phyloP scores from a whole-genome alignment of 2,888 invertebrate species.

The Brenthis daphne region DNA sequence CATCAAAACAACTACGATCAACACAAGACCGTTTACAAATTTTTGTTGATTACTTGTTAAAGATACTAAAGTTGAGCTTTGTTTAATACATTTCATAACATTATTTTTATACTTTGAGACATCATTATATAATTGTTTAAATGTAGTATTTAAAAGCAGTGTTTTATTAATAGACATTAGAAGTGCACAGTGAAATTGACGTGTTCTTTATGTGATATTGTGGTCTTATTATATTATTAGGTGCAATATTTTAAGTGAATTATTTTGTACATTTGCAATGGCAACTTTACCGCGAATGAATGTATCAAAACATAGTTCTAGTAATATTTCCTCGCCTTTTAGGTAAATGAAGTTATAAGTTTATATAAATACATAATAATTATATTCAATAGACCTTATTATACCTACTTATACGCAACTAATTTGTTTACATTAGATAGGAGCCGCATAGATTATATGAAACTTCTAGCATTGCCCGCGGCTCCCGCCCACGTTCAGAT shows the following conservation, averaged over 20 bases:
- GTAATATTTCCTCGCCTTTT: slow-evolving; percentile 66
- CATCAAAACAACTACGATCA: slow-evolving; percentile 46
- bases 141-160: not conserved
- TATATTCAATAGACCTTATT: not conserved
- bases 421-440: too few species aligned
- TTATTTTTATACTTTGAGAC: not conserved
- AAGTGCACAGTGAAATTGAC: slow-evolving; percentile 46
- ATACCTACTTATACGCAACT: not conserved
- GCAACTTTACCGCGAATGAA: slow-evolving; percentile 75
- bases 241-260: slow-evolving; percentile 20
- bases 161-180: slow-evolving; percentile 42
- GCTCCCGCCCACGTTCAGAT: too few species aligned
- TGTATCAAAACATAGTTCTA: slow-evolving; percentile 62
- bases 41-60: slow-evolving; percentile 42
- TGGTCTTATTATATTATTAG: slow-evolving; percentile 38
- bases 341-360: slow-evolving; percentile 52
- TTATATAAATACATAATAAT: not conserved
- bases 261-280: slow-evolving; percentile 49
- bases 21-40: slow-evolving; percentile 49
- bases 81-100: not conserved
- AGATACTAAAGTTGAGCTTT: not conserved
- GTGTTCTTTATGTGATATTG: slow-evolving; percentile 40
- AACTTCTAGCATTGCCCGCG: too few species aligned
- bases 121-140: not conserved
- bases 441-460: too few species aligned